Evolutionary conservation across 2,113 vertebrate genomes (phyloP).

Genomic region (Procavia capensis): DNA sequence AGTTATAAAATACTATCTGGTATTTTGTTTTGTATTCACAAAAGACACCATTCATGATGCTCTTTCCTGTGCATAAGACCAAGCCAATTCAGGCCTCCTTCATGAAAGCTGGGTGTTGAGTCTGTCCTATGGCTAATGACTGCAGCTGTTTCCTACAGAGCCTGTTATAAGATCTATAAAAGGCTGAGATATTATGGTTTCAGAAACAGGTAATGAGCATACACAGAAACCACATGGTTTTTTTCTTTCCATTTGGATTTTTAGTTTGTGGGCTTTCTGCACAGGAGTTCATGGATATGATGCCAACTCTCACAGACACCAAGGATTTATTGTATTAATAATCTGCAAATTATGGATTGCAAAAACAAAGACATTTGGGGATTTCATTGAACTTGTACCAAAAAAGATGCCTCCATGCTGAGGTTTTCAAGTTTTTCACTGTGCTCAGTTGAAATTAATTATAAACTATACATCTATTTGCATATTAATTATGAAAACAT

Average conservation of each 20-base stretch:
- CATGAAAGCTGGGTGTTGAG: constrained; percentile 60
- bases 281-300: constrained; percentile 79
- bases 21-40: not conserved
- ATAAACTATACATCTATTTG: constrained; percentile 83
- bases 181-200: constrained; percentile 78
- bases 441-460: constrained; percentile 81
- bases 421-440: constrained; percentile 81
- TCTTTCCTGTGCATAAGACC: not conserved
- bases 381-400: constrained; percentile 83
- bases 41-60: not conserved
- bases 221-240: constrained; percentile 79
- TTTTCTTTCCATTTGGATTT: constrained; percentile 79
- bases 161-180: constrained; percentile 80
- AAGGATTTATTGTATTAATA: constrained; percentile 86
- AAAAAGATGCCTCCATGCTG: constrained; percentile 80
- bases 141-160: constrained; percentile 81
- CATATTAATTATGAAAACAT: constrained; percentile 83
- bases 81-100: constrained; percentile 58
- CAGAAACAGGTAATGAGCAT: constrained; percentile 83
- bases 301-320: constrained; percentile 83
- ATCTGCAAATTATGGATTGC: constrained; percentile 82
- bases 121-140: constrained; percentile 76
- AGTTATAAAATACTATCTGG: not conserved
- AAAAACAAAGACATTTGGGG: constrained; percentile 83
- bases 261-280: constrained; percentile 78